Evolutionary conservation across 2,113 vertebrate genomes (phyloP).

Genomic region (Laticauda laticaudata): DNA sequence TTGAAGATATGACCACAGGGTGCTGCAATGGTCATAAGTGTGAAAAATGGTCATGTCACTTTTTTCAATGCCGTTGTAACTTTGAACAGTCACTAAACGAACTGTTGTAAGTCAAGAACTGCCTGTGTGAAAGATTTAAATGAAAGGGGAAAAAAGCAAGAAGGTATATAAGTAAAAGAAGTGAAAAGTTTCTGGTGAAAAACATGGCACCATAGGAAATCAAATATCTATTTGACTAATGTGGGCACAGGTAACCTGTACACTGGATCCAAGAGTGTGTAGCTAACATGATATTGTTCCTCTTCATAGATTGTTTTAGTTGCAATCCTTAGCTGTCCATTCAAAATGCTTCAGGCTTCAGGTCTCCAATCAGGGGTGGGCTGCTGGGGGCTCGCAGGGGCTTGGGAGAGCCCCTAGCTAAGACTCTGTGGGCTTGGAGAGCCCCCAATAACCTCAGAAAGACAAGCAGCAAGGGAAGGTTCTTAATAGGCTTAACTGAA

Average conservation of each 20-base stretch:
- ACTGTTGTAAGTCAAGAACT: too few species aligned
- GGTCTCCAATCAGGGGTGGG: background rate
- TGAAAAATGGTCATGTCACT: too few species aligned
- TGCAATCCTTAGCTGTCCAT: background rate
- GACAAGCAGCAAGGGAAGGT: too few species aligned
- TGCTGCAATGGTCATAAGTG: too few species aligned
- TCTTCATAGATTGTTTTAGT: background rate
- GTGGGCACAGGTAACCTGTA: background rate
- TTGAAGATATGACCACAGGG: too few species aligned
- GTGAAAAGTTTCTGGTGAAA: background rate
- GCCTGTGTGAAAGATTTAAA: background rate
- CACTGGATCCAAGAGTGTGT: background rate
- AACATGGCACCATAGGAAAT: background rate
- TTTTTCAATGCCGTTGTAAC: too few species aligned
- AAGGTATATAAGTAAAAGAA: background rate
- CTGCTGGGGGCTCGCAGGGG: too few species aligned
- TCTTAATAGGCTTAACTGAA: too few species aligned
- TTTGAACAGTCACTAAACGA: too few species aligned
- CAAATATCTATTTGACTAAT: background rate
- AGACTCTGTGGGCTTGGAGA: too few species aligned
- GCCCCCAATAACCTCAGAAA: too few species aligned
- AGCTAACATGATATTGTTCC: background rate
- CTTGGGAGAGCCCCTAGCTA: too few species aligned
- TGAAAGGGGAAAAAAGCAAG: background rate
- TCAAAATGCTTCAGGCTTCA: background rate